Evolutionary conservation across 2,113 vertebrate genomes (phyloP).

Genomic region (Petaurus breviceps): DNA sequence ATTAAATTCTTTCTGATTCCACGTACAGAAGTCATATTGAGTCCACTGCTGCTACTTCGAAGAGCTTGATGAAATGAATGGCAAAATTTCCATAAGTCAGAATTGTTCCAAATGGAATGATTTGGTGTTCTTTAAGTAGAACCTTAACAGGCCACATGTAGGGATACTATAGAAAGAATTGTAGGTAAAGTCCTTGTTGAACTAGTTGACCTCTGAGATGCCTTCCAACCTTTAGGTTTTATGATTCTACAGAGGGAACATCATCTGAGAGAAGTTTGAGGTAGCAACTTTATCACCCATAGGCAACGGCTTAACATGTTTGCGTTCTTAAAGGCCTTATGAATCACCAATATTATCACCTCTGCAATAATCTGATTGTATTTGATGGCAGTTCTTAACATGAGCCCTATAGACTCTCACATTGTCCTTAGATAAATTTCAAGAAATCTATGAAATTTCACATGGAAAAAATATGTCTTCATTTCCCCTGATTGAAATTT

Average conservation of each 20-base stretch:
- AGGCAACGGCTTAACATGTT: neutral
- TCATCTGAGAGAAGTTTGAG: neutral
- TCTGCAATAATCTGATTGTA: neutral
- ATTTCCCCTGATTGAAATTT: neutral
- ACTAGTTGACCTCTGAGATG: neutral
- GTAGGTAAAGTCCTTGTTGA: neutral
- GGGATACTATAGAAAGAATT: neutral
- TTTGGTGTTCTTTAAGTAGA: neutral
- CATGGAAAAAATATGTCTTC: neutral
- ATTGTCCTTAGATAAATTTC: neutral
- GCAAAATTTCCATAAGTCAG: neutral
- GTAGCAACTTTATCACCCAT: neutral
- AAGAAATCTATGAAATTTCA: neutral
- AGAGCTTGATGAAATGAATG: neutral
- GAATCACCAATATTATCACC: neutral
- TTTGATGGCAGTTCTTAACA: neutral
- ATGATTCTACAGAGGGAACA: neutral
- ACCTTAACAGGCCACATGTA: neutral
- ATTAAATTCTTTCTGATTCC: neutral
- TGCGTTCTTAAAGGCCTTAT: neutral
- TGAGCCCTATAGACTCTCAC: accelerated
- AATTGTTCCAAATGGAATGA: neutral
- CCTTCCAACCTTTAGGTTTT: neutral
- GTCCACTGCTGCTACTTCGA: neutral
- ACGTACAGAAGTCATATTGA: neutral